These are phyloP conservation scores for Calonectris borealis DNA, from an alignment of 2,113 vertebrate species.

Conservation along the genomic window DNA sequence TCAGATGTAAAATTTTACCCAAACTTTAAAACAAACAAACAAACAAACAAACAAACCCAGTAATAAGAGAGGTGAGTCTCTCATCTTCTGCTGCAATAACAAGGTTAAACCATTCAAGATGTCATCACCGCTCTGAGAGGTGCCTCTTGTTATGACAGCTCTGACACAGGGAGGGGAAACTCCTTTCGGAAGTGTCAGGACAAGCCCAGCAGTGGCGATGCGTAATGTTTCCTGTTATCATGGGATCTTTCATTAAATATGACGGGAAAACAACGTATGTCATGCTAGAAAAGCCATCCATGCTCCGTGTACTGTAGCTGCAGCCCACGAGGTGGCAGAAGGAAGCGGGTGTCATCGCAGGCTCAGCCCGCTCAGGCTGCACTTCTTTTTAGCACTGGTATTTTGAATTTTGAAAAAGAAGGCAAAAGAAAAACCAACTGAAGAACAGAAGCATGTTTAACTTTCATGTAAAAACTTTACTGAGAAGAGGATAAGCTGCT, in stretches of 20 bases:
- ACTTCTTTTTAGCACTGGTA: neutral
- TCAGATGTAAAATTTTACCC: neutral
- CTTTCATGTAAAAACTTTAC: neutral
- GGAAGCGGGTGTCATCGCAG: neutral
- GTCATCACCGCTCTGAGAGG: neutral
- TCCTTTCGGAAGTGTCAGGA: neutral
- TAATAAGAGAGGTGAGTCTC: neutral
- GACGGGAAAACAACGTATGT: neutral
- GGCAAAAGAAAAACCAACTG: neutral
- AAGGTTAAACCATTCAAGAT: neutral
- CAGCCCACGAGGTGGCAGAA: conserved; percentile 49
- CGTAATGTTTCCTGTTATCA: conserved; percentile 6
- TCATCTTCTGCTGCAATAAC: neutral
- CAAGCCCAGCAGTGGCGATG: neutral
- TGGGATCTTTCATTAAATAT: neutral
- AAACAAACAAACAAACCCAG: neutral
- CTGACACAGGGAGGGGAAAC: conserved; percentile 4
- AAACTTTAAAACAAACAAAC: neutral
- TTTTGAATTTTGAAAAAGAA: neutral
- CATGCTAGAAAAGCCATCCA: neutral
- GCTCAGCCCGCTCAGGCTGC: neutral
- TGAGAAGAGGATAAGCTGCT: neutral
- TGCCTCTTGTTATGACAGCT: neutral
- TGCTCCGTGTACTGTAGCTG: neutral
- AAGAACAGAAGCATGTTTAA: neutral